phyloP scores from a whole-genome alignment of 2,113 vertebrate species.

The Cyprinodon variegatus region DNA sequence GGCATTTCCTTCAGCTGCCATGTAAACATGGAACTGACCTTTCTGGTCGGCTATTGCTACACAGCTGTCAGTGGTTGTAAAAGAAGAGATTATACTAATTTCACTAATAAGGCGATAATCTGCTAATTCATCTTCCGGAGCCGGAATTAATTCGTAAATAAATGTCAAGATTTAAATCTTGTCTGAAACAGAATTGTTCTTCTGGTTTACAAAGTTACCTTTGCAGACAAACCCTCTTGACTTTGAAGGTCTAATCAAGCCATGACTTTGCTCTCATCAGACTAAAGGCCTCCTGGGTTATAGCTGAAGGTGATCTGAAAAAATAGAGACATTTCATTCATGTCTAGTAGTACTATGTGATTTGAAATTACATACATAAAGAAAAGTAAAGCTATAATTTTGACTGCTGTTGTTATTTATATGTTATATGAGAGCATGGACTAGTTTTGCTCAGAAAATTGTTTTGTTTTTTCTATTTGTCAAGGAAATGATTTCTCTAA shows the following conservation, averaged over 20 bases:
- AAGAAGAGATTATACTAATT: conserved; percentile 24
- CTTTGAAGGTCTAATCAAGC: conserved; percentile 33
- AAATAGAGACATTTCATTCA: conserved; percentile 45
- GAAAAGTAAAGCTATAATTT: conserved; percentile 20
- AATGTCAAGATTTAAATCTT: conserved; percentile 14
- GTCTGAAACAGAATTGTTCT: conserved; percentile 22
- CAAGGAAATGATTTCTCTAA: not conserved
- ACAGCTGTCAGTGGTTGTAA: conserved; percentile 10
- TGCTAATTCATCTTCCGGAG: conserved; percentile 30
- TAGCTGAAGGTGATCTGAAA: conserved; percentile 47
- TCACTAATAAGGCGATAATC: conserved; percentile 39
- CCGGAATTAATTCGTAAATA: conserved; percentile 18
- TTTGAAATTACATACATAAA: conserved; percentile 10
- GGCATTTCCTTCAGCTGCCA: conserved; percentile 56
- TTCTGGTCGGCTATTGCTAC: not conserved
- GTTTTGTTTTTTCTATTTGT: not conserved
- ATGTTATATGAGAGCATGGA: conserved; percentile 25
- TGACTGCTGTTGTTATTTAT: conserved; percentile 11
- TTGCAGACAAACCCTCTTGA: conserved; percentile 28
- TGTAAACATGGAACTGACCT: conserved; percentile 50
- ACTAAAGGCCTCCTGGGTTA: conserved; percentile 22
- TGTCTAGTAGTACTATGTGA: conserved; percentile 22
- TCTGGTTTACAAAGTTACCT: conserved; percentile 39
- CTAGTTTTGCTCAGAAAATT: not conserved
- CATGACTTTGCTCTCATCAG: conserved; percentile 42